Evolutionary conservation across 1,140 invertebrate genomes (phyloP), one percentile per base, ranked within the genome.

Genomic region (Pachyrhynchus sulphureomaculatus): DNA sequence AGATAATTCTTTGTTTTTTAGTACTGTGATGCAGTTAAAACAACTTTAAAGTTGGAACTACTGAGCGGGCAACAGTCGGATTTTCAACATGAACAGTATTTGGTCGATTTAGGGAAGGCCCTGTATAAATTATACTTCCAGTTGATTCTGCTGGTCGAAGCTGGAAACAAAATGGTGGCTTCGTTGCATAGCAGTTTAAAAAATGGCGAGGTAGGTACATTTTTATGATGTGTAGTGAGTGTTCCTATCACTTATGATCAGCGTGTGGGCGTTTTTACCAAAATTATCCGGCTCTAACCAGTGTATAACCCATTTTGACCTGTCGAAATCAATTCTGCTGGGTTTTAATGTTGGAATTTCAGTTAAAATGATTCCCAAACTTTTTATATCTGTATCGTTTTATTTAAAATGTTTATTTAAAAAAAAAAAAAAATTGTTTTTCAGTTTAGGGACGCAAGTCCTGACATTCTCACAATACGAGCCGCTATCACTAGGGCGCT

Each of bases 111-210:
- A 21, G 93, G 92, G 13, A 84, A 89, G 67, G 84, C 88, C 42
- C 79, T 97, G 8, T 96, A 97, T 76, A 95, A 95, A 73, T 81
- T 98, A 2, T 92, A 96, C 73, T 96, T 98, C 71, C 96, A 98
- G 74, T 79, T 98, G 10, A 78, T 97, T 8, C 76, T 97, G 18
- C 79, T 99, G 2, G 85, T 96, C 42, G 95, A 98, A 78, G 91
- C 91, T 13, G 93, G 92, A 66, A 89, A 91, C 70, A 97, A 97
- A 79, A 89, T 98, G 83, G 81, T 95, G 48, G 76, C 79, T 0
- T 79, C 84, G 0, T 76, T 90, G n/a, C 79, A 80, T 12, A 75
- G 75, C 10, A 81, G 82, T 5, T 78, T 83, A 21, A 78, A 77
- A 60, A 80, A 74, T 48, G 76, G 79, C 24, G 77, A 81, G 57